Base-by-base conservation (phyloP, 2,888 invertebrate genomes). In the Mimas tiliae region DNA sequence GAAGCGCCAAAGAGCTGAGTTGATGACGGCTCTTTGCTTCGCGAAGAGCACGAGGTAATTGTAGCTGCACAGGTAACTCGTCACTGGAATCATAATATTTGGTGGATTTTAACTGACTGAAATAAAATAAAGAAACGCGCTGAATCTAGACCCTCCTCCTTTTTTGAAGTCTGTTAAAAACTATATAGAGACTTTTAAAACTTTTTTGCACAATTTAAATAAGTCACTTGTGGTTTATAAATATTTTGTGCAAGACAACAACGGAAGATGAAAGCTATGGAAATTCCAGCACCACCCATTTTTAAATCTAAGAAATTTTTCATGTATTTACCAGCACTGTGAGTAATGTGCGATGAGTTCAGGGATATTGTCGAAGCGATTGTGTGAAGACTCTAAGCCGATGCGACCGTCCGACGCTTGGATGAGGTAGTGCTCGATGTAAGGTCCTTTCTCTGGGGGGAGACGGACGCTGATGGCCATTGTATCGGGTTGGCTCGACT, bases 391-490 rank as follows among this genome's bases (percentile, higher is more conserved):
- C 91, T 99, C 98, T 74, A 99, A 94, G 65, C 97, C 97, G 71
- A 98, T 95, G 76, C 97, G 96, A 65, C 97, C 96, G 52, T 95
- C 95, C 63, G 96, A 95, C 16, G 97, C 96, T 89, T 98, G 98
- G 75, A 99, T 98, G 79, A 99, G 95, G 94, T 99, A 99, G 91
- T 99, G 99, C 86, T 99, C 98, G 82, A 98, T 98, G 89, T 98
- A 98, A 9, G 98, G 97, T 1, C 98, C 97, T 80, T 97, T 97
- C 79, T 97, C 97, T 21, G 96, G 95, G 0, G 98, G 98, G 70
- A 98, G 94, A 12, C 98, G 96, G 62, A 99, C 98, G 62, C 98
- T 98, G 73, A 99, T 96, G 51, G 99, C 99, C 98, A 98, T 98
- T 65, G 98, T 98, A 78, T 97, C 97, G 52, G 96, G 95, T 86